Evolutionary conservation across 64 coral and sea anemone genomes (phyloP).

Genomic region (Platygyra sinensis): DNA sequence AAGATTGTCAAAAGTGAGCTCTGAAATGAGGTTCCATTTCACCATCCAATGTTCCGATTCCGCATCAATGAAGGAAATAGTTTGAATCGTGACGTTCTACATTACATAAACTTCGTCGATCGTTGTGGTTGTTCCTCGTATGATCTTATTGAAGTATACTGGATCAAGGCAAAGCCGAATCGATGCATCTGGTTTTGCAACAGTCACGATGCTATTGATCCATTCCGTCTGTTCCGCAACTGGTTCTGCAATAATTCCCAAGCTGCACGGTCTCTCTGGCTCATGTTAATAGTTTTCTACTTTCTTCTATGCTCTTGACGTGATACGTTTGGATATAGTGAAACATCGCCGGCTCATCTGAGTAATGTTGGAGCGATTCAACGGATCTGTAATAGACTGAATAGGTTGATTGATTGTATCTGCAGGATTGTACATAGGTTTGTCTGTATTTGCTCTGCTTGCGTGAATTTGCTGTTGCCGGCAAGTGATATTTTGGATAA

Average conservation of each 20-base stretch:
- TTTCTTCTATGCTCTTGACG: constrained; percentile 12
- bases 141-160: neutral
- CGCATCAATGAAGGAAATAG: neutral
- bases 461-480: too few relatives aligned
- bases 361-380: too few relatives aligned
- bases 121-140: neutral
- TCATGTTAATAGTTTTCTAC: constrained; percentile 46
- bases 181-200: neutral
- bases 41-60: constrained; percentile 21
- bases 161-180: constrained; percentile 21
- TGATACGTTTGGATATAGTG: neutral
- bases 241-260: constrained; percentile 26
- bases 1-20: constrained; percentile 20
- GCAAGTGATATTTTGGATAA: too few relatives aligned
- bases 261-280: constrained; percentile 41
- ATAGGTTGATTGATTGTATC: too few relatives aligned
- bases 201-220: neutral
- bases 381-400: too few relatives aligned
- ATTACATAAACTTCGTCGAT: neutral
- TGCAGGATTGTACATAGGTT: too few relatives aligned
- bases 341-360: neutral
- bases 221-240: constrained; percentile 10
- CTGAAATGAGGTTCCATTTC: neutral
- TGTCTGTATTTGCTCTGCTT: too few relatives aligned
- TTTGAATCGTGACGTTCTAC: neutral